Conservation (phyloP, 1,140 invertebrate species). For the Zophobas morio region DNA sequence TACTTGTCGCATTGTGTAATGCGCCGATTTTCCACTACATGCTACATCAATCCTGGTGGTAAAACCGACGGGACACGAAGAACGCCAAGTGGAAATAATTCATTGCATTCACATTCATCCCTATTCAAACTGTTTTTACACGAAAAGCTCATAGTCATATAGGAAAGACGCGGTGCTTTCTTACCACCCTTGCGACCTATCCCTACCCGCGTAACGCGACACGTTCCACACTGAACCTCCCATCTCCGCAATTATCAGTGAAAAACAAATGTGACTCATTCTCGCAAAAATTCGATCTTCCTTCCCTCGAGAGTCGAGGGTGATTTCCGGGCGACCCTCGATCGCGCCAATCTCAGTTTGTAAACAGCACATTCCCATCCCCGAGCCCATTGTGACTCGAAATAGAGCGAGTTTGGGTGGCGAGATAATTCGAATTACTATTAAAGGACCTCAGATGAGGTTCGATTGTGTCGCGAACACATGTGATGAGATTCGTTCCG, state of each 20-base stretch:
- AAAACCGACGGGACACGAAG: too few species aligned
- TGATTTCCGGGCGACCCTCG: background rate
- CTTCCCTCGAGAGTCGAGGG: slow-evolving; percentile 1
- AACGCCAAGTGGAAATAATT: too few species aligned
- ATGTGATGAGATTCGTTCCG: slow-evolving; percentile 7
- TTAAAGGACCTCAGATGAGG: background rate
- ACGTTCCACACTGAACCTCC: slow-evolving; percentile 18
- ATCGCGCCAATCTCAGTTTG: background rate
- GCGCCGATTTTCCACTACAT: too few species aligned
- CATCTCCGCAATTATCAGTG: slow-evolving; percentile 15
- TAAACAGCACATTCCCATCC: background rate
- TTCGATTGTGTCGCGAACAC: slow-evolving; percentile 2
- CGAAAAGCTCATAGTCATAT: too few species aligned
- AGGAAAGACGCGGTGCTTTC: too few species aligned
- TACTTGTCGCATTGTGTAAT: too few species aligned
- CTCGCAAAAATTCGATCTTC: slow-evolving; percentile 2
- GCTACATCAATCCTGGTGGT: too few species aligned
- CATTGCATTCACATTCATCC: too few species aligned
- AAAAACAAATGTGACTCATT: slow-evolving; percentile 38
- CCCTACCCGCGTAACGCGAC: slow-evolving; percentile 48
- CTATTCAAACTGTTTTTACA: too few species aligned
- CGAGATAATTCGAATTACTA: background rate
- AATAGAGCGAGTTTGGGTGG: background rate
- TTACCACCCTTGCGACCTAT: slow-evolving; percentile 51
- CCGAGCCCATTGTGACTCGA: background rate